Percentiles rank a stretch among this genome's conserved stretches.
These are phyloP conservation scores for Hemichromis elongatus DNA, from an alignment of 2,113 vertebrate species.

Conservation along the genomic window DNA sequence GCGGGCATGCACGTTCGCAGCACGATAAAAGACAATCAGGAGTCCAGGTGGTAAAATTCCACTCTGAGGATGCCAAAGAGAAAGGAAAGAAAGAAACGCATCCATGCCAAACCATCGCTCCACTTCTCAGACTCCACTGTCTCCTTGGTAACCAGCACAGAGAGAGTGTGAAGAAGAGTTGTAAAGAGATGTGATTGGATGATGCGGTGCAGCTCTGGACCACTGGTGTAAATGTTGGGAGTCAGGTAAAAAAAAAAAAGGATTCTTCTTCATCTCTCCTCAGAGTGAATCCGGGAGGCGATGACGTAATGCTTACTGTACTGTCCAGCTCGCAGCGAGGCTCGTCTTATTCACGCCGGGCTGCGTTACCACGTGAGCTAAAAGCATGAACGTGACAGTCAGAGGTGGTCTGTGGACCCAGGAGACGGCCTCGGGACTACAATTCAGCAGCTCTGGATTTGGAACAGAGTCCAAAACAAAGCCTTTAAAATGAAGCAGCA, in stretches of 20 bases:
- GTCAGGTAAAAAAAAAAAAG: slow-evolving; percentile 43
- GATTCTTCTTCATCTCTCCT: neutral
- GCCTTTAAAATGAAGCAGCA: neutral
- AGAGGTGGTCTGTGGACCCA: neutral
- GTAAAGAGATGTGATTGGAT: slow-evolving; percentile 66
- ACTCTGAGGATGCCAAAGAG: neutral
- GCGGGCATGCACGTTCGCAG: neutral
- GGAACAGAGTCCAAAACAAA: neutral
- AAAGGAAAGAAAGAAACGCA: neutral
- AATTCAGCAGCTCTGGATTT: neutral
- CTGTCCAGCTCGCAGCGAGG: neutral
- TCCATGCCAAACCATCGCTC: slow-evolving; percentile 53
- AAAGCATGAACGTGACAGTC: neutral
- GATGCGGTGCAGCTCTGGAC: slow-evolving; percentile 65
- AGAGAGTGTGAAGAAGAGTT: slow-evolving; percentile 60
- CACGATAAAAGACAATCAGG: neutral
- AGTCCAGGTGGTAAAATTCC: slow-evolving; percentile 8
- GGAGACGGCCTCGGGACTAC: neutral
- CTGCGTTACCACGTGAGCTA: neutral
- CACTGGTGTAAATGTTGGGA: slow-evolving; percentile 60
- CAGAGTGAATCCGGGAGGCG: neutral
- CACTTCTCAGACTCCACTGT: slow-evolving; percentile 67
- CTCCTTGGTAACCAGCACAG: slow-evolving; percentile 71
- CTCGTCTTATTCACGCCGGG: neutral
- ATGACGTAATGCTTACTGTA: slow-evolving; percentile 3